phyloP scores from a whole-genome alignment of 1,140 invertebrate genomes.

The Meloidogyne floridensis region DNA sequence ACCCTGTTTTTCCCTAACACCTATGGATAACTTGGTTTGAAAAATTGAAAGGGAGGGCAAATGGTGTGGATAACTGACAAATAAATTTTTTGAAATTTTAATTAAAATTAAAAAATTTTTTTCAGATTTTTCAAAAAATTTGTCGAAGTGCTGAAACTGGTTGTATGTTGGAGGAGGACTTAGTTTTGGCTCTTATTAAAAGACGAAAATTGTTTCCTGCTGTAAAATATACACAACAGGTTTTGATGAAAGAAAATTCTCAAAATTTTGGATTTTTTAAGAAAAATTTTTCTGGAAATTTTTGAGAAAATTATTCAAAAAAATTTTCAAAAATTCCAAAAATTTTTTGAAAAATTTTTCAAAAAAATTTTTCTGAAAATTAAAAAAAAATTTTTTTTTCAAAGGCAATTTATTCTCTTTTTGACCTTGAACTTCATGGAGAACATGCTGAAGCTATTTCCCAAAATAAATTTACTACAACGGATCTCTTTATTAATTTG shows the following conservation, averaged over 20 bases:
- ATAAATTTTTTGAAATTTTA: too few species aligned
- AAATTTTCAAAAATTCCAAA: too few species aligned
- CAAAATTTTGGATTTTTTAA: background rate
- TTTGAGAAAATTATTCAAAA: too few species aligned
- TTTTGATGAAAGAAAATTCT: background rate
- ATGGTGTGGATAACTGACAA: too few species aligned
- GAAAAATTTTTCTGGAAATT: too few species aligned
- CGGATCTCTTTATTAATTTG: constrained; percentile 78
- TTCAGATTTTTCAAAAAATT: constrained; percentile 80
- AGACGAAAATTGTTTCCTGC: constrained; percentile 50
- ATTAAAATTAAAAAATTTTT: constrained; percentile 20
- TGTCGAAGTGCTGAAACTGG: constrained; percentile 41
- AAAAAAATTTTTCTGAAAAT: constrained; percentile 11
- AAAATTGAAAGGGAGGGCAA: too few species aligned
- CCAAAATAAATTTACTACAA: constrained; percentile 68
- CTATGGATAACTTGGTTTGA: too few species aligned
- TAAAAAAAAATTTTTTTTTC: background rate
- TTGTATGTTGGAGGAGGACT: constrained; percentile 26
- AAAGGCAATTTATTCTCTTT: constrained; percentile 53
- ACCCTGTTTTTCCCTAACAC: too few species aligned
- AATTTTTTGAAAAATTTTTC: too few species aligned
- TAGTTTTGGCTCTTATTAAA: constrained; percentile 48
- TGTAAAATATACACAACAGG: constrained; percentile 55
- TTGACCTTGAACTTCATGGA: constrained; percentile 62
- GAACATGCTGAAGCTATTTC: constrained; percentile 47